Percentiles rank a stretch among this genome's conserved stretches.
Evolutionary conservation across 2,113 vertebrate genomes (phyloP).

Genomic region (Oxyruncus cristatus): DNA sequence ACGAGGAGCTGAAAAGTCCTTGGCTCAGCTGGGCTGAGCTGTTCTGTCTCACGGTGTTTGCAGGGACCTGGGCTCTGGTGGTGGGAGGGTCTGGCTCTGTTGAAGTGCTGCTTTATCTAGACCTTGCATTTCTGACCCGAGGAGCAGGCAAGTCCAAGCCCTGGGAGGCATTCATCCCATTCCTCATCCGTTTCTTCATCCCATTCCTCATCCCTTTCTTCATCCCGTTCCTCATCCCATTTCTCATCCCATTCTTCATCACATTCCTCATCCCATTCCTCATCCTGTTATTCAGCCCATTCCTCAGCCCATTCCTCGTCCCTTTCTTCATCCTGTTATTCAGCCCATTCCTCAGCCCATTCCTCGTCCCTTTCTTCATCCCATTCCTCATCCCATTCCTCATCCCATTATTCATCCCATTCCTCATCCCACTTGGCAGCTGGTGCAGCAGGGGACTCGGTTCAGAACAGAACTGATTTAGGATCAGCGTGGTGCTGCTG

Average conservation of each 20-base stretch:
- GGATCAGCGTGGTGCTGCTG: neutral
- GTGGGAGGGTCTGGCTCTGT: rapidly evolving
- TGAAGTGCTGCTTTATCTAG: neutral
- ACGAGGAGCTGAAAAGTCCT: no score
- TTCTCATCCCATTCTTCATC: neutral
- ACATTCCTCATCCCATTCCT: no score
- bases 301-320: neutral
- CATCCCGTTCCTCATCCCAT: neutral
- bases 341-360: neutral
- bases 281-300: neutral
- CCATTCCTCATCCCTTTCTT: neutral
- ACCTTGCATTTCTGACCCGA: neutral
- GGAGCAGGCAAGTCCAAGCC: neutral
- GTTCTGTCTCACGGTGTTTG: neutral
- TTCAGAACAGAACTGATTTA: neutral
- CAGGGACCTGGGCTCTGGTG: neutral
- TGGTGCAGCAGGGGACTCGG: neutral
- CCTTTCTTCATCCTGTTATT: no score
- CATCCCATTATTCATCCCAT: neutral
- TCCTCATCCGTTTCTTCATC: neutral
- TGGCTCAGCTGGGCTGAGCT: neutral
- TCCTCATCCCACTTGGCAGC: neutral
- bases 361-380: neutral
- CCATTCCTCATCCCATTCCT: no score
- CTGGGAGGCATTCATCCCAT: neutral